Conservation (phyloP, 2,797 vertebrate genomes). For the Coendou prehensilis region DNA sequence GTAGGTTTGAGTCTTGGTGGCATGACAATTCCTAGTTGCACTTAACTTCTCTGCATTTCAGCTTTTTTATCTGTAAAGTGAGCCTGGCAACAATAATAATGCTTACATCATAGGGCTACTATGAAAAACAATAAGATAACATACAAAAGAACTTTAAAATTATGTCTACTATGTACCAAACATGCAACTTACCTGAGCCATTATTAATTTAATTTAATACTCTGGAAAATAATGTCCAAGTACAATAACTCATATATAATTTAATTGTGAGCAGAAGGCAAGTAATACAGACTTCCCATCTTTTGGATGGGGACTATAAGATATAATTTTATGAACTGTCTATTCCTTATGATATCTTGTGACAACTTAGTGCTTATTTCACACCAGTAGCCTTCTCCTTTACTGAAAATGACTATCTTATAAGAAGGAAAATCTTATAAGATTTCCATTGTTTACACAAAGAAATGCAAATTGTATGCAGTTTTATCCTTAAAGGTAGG, state of each 20-base stretch:
- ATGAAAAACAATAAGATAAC: background rate
- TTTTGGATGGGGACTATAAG: background rate
- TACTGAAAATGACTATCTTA: background rate
- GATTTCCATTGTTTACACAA: background rate
- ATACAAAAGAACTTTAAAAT: background rate
- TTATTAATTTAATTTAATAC: conserved; percentile 21
- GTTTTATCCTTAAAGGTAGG: background rate
- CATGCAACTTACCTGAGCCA: background rate
- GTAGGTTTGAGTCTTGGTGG: background rate
- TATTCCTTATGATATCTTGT: background rate
- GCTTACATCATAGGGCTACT: background rate
- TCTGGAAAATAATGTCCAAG: background rate
- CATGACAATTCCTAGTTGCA: background rate
- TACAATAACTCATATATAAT: background rate
- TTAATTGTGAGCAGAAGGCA: background rate
- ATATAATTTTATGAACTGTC: background rate
- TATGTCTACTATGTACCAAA: background rate
- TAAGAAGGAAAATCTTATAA: background rate
- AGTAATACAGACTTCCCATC: background rate
- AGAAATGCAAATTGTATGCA: background rate
- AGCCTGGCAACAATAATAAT: background rate
- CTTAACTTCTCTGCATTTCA: conserved; percentile 4
- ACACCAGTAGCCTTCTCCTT: background rate
- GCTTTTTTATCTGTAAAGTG: background rate
- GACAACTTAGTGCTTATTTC: background rate